Conservation (phyloP, 2,888 invertebrate genomes). For the Troides oblongomaculatus region DNA sequence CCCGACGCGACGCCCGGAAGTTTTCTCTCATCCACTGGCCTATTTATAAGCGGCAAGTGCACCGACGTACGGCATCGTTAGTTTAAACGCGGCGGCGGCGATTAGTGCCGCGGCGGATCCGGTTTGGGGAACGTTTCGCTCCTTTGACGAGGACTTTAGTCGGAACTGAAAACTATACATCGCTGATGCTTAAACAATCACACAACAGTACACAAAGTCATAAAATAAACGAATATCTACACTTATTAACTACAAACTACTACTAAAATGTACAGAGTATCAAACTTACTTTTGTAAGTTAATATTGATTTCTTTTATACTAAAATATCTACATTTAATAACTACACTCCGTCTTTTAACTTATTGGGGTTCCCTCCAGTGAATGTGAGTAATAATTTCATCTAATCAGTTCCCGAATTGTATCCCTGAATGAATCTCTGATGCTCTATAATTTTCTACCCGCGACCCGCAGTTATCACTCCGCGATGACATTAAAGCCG, state of each 20-base stretch:
- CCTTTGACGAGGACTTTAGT: slow-evolving; percentile 27
- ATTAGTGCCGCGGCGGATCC: slow-evolving; percentile 22
- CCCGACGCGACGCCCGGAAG: slow-evolving; percentile 54
- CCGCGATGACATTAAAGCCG: slow-evolving; percentile 32
- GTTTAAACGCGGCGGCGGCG: slow-evolving; percentile 22
- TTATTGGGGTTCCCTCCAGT: too few species aligned
- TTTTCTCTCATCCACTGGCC: slow-evolving; percentile 61
- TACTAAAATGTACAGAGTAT: too few species aligned
- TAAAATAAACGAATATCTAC: too few species aligned
- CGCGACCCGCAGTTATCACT: slow-evolving; percentile 20
- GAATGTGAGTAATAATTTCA: too few species aligned
- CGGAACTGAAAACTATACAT: too few species aligned
- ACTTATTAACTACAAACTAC: too few species aligned
- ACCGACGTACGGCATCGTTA: slow-evolving; percentile 34
- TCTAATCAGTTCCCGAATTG: not conserved
- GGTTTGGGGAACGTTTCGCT: slow-evolving; percentile 30
- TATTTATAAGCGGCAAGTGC: slow-evolving; percentile 56
- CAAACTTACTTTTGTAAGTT: too few species aligned
- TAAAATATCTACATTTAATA: too few species aligned
- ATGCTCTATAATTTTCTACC: slow-evolving; percentile 17
- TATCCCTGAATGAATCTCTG: not conserved
- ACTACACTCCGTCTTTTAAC: too few species aligned
- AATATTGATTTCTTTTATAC: too few species aligned
- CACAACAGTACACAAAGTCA: too few species aligned
- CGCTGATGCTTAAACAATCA: too few species aligned